Conservation (phyloP, 1,140 invertebrate genomes). For the Frieseomelitta varia region DNA sequence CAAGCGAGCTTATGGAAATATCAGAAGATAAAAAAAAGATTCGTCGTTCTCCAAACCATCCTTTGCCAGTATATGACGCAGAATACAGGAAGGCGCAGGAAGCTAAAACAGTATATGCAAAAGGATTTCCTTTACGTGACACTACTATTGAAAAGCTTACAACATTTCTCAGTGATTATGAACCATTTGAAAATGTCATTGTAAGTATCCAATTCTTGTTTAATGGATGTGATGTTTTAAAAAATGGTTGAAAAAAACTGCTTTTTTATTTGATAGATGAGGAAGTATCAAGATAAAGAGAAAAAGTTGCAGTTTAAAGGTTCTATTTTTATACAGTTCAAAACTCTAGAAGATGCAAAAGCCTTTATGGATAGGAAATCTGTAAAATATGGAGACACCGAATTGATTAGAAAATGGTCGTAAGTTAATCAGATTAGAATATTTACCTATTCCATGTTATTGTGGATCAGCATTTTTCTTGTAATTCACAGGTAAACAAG, state of each 20-base stretch:
- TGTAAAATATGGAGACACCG: slow-evolving; percentile 88
- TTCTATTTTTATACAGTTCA: slow-evolving; percentile 93
- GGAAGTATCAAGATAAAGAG: slow-evolving; percentile 86
- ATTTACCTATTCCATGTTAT: no score
- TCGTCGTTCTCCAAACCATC: slow-evolving; percentile 88
- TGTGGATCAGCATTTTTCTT: no score
- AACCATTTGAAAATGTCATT: slow-evolving; percentile 89
- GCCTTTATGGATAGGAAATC: slow-evolving; percentile 85
- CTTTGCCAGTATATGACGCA: slow-evolving; percentile 93
- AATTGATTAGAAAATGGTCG: slow-evolving; percentile 89
- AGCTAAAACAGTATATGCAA: slow-evolving; percentile 91
- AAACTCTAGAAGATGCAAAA: slow-evolving; percentile 88
- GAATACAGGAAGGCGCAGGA: slow-evolving; percentile 90
- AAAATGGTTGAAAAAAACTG: neutral
- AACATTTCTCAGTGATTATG: slow-evolving; percentile 88
- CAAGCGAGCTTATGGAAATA: slow-evolving; percentile 91
- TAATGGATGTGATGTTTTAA: neutral
- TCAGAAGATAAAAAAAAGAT: slow-evolving; percentile 93
- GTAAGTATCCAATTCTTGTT: slow-evolving; percentile 78
- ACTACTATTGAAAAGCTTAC: slow-evolving; percentile 88
- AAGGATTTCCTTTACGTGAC: slow-evolving; percentile 91
- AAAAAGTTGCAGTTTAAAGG: slow-evolving; percentile 91
- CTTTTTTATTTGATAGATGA: slow-evolving; percentile 82
- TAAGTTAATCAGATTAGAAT: slow-evolving; percentile 75
- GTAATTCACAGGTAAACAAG: no score